phyloP scores from a whole-genome alignment of 2,797 vertebrate genomes.

The Phoeniculus purpureus region DNA sequence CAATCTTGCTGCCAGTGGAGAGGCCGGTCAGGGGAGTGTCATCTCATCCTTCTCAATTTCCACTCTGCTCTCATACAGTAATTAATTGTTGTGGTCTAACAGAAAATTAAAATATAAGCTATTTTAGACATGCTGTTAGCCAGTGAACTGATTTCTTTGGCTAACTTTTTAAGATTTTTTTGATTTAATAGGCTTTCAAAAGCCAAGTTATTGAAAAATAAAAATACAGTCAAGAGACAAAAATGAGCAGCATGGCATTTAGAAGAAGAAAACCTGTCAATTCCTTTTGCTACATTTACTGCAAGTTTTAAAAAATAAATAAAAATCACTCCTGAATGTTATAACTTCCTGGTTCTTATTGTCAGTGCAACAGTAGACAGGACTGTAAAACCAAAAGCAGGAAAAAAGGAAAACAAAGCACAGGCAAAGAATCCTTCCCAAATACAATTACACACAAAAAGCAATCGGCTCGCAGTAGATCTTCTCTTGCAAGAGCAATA shows the following conservation, averaged over 20 bases:
- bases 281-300: background rate
- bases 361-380: background rate
- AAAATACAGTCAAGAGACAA: background rate
- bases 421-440: background rate
- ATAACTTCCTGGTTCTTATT: background rate
- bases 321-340: background rate
- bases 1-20: constrained; percentile 7
- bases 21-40: constrained; percentile 52
- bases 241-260: background rate
- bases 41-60: constrained; percentile 45
- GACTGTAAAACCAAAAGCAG: background rate
- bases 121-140: background rate
- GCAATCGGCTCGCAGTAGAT: background rate
- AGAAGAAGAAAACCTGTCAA: background rate
- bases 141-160: background rate
- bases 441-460: background rate
- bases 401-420: no score
- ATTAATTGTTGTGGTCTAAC: constrained; percentile 52
- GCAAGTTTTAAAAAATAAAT: background rate
- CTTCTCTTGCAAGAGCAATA: background rate
- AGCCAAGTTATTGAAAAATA: background rate
- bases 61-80: constrained; percentile 1
- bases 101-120: constrained; percentile 54
- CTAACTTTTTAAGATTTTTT: constrained; percentile 24
- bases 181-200: background rate